phyloP scores from a whole-genome alignment of 2,797 vertebrate species.

The Gorsachius magnificus region DNA sequence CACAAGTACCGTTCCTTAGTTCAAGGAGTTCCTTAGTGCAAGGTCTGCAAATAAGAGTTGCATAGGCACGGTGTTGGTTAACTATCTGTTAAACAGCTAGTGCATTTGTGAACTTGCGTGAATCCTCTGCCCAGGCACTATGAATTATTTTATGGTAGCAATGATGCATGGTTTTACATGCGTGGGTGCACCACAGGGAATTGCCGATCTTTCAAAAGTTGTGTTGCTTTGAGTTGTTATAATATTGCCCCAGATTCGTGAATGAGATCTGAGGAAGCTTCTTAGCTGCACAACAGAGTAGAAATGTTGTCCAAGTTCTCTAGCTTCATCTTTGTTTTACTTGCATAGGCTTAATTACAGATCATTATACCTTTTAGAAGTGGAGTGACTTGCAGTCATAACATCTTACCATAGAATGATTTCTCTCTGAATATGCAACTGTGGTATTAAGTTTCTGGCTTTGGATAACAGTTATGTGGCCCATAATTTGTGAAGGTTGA shows the following conservation, averaged over 20 bases:
- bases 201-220: background rate
- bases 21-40: background rate
- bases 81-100: background rate
- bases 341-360: background rate
- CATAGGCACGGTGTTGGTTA: background rate
- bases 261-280: background rate
- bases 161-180: rapidly evolving
- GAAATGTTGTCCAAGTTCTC: background rate
- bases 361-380: background rate
- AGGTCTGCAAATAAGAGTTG: rapidly evolving
- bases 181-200: background rate
- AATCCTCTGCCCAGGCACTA: background rate
- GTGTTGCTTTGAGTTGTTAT: background rate
- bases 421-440: background rate
- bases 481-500: background rate
- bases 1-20: background rate
- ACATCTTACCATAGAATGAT: background rate
- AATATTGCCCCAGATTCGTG: background rate
- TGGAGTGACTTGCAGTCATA: background rate
- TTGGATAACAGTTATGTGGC: background rate
- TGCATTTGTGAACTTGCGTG: background rate
- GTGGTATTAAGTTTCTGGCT: background rate
- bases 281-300: background rate
- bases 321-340: background rate
- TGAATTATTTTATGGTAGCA: background rate